Conservation (phyloP, 2,797 vertebrate species). For the Rallus crepitans region DNA sequence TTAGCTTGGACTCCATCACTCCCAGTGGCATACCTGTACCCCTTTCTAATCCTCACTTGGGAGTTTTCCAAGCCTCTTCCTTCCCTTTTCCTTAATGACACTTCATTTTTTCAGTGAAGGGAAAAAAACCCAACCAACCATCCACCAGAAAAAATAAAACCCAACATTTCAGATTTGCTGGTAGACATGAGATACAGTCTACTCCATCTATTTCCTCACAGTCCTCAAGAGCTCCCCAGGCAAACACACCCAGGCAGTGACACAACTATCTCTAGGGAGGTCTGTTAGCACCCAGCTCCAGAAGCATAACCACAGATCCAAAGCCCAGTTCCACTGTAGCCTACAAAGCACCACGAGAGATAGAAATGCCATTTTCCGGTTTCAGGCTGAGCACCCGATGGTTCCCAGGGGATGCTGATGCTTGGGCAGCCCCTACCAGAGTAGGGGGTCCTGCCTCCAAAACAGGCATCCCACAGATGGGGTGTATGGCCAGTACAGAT, state of each 20-base stretch:
- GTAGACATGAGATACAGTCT: background rate
- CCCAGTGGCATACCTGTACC: background rate
- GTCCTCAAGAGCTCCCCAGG: background rate
- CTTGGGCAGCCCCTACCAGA: background rate
- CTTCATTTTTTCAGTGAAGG: background rate
- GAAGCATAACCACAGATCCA: rapidly evolving
- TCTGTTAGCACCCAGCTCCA: background rate
- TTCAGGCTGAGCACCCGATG: background rate
- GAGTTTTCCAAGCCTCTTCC: background rate
- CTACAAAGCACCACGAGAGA: background rate
- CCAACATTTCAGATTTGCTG: too few species aligned
- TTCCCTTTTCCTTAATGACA: background rate
- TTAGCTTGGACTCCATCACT: background rate
- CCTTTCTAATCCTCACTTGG: background rate
- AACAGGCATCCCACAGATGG: background rate
- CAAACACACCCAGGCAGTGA: background rate
- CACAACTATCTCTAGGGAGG: background rate
- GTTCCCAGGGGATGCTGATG: background rate
- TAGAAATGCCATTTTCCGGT: background rate
- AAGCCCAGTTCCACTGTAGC: rapidly evolving
- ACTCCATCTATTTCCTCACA: background rate
- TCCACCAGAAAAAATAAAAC: too few species aligned
- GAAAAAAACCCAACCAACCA: too few species aligned
- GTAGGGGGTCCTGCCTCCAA: background rate
- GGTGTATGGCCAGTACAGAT: background rate